Percentiles rank a stretch among this genome's conserved stretches.
Conservation (phyloP, 1,140 invertebrate species). For the Aphidius ervi region DNA sequence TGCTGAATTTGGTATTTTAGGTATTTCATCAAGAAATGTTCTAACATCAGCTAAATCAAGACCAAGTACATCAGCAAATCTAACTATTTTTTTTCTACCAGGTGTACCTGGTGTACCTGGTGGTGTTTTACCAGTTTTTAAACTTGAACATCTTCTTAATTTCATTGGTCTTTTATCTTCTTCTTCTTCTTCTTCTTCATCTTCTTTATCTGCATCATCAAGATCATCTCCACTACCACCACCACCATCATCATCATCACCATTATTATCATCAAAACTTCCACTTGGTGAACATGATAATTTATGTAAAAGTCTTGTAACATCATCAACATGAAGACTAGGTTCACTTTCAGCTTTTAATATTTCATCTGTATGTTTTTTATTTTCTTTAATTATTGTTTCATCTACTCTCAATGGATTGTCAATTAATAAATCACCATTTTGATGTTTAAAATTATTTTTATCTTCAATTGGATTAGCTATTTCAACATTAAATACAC, state of each 20-base stretch:
- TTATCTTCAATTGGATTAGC: too few relatives aligned
- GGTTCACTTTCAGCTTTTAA: too few relatives aligned
- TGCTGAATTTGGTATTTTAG: constrained; percentile 80
- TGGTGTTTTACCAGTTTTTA: constrained; percentile 88
- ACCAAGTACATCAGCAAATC: constrained; percentile 91
- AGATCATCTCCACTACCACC: constrained; percentile 41
- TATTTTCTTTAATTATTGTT: neutral
- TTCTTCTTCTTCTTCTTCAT: constrained; percentile 43
- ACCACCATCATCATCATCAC: constrained; percentile 30
- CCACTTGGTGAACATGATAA: constrained; percentile 23
- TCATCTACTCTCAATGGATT: too few relatives aligned
- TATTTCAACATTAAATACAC: neutral
- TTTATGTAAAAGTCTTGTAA: constrained; percentile 27
- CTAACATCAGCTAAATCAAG: constrained; percentile 87
- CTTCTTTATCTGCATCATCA: constrained; percentile 35
- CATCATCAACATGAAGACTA: constrained; percentile 19
- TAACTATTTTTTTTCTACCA: constrained; percentile 86
- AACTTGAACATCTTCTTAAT: constrained; percentile 74
- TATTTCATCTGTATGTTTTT: constrained; percentile 7
- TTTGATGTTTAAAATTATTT: too few relatives aligned
- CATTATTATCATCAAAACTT: constrained; percentile 28
- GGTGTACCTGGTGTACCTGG: constrained; percentile 86
- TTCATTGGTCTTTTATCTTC: constrained; percentile 56
- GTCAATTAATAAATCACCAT: too few relatives aligned
- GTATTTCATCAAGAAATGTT: constrained; percentile 85